phyloP scores from a whole-genome alignment of 35 echinoderm and acorn worm genomes.

The Strongylocentrotus purpuratus region DNA sequence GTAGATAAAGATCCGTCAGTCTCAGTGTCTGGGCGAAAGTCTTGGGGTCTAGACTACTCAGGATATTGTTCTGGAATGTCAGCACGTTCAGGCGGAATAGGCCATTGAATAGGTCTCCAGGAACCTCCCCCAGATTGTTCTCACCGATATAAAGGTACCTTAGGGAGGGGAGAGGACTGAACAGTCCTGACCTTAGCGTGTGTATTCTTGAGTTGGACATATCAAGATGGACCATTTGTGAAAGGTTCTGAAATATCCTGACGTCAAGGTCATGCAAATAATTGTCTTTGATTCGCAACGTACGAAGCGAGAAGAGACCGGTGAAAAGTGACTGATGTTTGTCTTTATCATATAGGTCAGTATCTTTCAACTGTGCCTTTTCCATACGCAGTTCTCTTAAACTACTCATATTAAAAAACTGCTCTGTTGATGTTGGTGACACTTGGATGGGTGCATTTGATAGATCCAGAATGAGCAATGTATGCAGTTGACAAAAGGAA shows the following conservation, averaged over 20 bases:
- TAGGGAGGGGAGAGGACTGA: not conserved
- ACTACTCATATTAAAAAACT: not conserved
- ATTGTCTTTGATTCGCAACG: not conserved
- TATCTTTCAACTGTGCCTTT: not conserved
- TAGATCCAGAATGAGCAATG: not conserved
- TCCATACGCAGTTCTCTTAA: not conserved
- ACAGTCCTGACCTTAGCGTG: not conserved
- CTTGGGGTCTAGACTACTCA: not conserved
- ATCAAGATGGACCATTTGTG: not conserved
- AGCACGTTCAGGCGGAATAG: not conserved
- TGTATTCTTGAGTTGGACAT: not conserved
- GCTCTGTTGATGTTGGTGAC: not conserved
- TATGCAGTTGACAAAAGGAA: not conserved
- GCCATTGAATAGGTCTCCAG: not conserved
- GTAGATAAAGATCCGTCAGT: not conserved
- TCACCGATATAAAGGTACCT: not conserved
- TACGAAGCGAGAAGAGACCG: not conserved
- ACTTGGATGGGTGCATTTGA: not conserved
- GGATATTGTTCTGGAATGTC: not conserved
- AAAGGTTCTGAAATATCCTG: not conserved
- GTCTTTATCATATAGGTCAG: not conserved
- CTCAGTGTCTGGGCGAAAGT: not conserved
- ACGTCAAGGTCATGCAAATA: not conserved
- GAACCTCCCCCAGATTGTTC: not conserved
- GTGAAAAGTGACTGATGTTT: constrained; percentile 4